phyloP scores from a whole-genome alignment of 1,140 invertebrate genomes.

The Palaemon carinicauda region DNA sequence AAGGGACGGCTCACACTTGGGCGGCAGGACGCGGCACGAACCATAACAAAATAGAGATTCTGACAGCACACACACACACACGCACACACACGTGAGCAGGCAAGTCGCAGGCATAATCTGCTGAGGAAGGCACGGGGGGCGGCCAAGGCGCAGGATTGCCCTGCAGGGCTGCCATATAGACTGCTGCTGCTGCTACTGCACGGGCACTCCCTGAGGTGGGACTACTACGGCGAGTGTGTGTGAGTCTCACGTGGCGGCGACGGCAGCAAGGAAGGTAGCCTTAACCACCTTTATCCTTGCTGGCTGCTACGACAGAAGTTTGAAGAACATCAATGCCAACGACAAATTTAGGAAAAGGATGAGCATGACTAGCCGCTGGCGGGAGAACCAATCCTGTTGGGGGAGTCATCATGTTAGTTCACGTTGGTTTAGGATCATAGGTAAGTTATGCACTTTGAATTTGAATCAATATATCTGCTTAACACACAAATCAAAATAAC shows the following conservation, averaged over 20 bases:
- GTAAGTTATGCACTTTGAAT: too few species aligned
- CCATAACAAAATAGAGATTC: slow-evolving; percentile 57
- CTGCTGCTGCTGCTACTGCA: slow-evolving; percentile 43
- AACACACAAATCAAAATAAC: too few species aligned
- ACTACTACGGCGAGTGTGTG: slow-evolving; percentile 12
- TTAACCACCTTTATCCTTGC: slow-evolving; percentile 37
- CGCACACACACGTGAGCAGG: slow-evolving; percentile 38
- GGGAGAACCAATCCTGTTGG: slow-evolving; percentile 92
- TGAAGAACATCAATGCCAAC: slow-evolving; percentile 96
- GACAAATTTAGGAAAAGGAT: slow-evolving; percentile 96
- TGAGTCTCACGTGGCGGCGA: slow-evolving; percentile 36
- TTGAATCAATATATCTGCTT: too few species aligned
- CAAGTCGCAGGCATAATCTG: slow-evolving; percentile 44
- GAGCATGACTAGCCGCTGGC: slow-evolving; percentile 93
- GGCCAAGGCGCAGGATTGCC: slow-evolving; percentile 41
- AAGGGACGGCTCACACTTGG: slow-evolving; percentile 54
- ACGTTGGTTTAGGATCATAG: too few species aligned
- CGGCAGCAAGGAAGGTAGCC: slow-evolving; percentile 21
- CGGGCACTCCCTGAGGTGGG: slow-evolving; percentile 53
- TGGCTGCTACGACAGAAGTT: slow-evolving; percentile 81
- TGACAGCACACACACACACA: slow-evolving; percentile 34
- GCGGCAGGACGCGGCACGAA: slow-evolving; percentile 54
- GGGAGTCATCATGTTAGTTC: background rate
- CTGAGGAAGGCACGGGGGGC: slow-evolving; percentile 51
- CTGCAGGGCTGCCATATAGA: slow-evolving; percentile 32